Evolutionary conservation across 2,797 vertebrate species (phyloP).

Genomic region (Centroberyx gerrardi): DNA sequence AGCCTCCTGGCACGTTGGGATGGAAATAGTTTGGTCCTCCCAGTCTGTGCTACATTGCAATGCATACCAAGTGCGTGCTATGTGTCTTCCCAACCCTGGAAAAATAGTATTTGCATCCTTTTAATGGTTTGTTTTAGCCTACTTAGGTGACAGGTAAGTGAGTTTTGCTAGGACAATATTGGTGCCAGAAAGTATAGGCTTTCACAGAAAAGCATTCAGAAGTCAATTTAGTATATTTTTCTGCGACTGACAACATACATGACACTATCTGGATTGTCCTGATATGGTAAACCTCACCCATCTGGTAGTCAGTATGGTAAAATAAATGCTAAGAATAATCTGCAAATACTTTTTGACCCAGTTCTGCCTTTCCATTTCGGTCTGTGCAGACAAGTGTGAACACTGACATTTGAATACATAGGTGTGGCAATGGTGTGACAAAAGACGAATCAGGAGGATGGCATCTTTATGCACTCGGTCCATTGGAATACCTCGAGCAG

Average conservation of each 20-base stretch:
- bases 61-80: not conserved
- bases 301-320: not conserved
- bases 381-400: conserved; percentile 32
- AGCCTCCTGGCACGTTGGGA: not conserved
- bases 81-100: not conserved
- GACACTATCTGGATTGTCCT: too few species aligned
- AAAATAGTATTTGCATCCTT: not conserved
- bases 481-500: too few species aligned
- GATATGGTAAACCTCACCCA: too few species aligned
- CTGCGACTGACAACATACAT: too few species aligned
- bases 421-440: conserved; percentile 9
- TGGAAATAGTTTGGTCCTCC: not conserved
- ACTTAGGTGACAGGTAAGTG: conserved; percentile 3
- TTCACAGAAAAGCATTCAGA: not conserved
- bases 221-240: not conserved
- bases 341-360: conserved; percentile 20
- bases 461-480: too few species aligned
- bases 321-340: conserved; percentile 10
- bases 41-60: not conserved
- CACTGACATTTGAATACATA: not conserved
- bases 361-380: conserved; percentile 14
- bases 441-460: conserved; percentile 25
- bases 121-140: not conserved
- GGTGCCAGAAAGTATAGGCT: not conserved
- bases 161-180: not conserved